Conservation (phyloP, 2,113 vertebrate species). For the Neopipo cinnamomea region DNA sequence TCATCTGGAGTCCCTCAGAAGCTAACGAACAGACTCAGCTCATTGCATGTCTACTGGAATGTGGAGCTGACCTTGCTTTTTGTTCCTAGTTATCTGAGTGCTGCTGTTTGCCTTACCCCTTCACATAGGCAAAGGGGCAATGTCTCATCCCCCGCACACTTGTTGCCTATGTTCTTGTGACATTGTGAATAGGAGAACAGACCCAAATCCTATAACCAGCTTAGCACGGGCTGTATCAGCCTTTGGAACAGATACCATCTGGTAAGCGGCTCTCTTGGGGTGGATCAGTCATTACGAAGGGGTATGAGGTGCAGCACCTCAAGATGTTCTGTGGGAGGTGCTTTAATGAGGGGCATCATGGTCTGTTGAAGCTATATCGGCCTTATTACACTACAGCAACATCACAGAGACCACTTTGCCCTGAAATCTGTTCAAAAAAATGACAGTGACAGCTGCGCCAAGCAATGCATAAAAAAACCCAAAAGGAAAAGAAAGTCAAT, state of each 20-base stretch:
- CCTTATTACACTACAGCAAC: not conserved
- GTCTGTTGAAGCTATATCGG: not conserved
- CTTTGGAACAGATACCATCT: not conserved
- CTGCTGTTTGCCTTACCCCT: not conserved
- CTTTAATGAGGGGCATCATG: not conserved
- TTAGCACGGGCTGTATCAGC: not conserved
- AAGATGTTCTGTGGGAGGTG: not conserved
- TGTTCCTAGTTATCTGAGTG: accelerated
- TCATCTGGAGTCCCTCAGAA: not conserved
- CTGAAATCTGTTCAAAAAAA: not conserved
- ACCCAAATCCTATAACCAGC: not conserved
- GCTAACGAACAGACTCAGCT: not conserved
- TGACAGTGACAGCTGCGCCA: not conserved
- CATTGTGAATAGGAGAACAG: not conserved
- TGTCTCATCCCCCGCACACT: not conserved
- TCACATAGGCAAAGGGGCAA: not conserved
- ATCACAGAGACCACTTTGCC: not conserved
- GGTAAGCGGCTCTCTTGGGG: not conserved
- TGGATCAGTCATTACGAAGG: not conserved
- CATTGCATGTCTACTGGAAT: not conserved
- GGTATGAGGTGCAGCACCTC: not conserved
- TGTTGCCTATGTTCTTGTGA: not conserved
- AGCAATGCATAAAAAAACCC: not conserved
- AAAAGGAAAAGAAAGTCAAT: not conserved
- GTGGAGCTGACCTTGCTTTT: not conserved